Evolutionary conservation across 37 sponge, comb jelly and placozoan genomes (phyloP).

Genomic region (Spongilla lacustris): DNA sequence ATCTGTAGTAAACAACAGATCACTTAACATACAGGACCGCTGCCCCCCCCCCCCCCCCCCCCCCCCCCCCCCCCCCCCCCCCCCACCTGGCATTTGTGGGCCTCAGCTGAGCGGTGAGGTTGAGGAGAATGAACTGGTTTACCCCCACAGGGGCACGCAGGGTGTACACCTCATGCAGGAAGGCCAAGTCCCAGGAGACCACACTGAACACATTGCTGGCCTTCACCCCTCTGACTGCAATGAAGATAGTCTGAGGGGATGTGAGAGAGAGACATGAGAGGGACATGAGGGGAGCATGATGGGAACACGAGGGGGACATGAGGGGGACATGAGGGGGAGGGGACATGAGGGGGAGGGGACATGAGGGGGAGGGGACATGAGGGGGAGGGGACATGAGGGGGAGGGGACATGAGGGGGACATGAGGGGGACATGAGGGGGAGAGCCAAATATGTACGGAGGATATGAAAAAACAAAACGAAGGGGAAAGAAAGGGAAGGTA

Average conservation of each 20-base stretch:
- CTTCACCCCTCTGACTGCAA: slow-evolving; percentile 51
- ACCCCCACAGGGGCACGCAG: slow-evolving; percentile 30
- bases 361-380: too few species aligned
- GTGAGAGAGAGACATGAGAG: background rate
- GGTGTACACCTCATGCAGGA: slow-evolving; percentile 51
- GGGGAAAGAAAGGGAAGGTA: too few species aligned
- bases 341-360: too few species aligned
- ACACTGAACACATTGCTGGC: slow-evolving; percentile 61
- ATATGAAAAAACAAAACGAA: too few species aligned
- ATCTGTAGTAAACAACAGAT: too few species aligned
- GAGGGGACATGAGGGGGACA: too few species aligned
- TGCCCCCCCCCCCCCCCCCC: too few species aligned
- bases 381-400: too few species aligned
- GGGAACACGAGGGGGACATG: background rate
- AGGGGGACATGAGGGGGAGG: background rate
- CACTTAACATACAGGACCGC: too few species aligned
- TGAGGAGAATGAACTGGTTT: slow-evolving; percentile 7
- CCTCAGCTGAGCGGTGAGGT: slow-evolving; percentile 23
- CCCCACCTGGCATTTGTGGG: slow-evolving; percentile 53
- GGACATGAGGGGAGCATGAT: background rate
- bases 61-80: too few species aligned
- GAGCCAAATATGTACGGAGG: too few species aligned
- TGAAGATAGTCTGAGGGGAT: slow-evolving; percentile 63
- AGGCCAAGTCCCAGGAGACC: slow-evolving; percentile 76
- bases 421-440: too few species aligned